Base-by-base conservation (phyloP, 2,797 vertebrate species). In the Buphagus erythrorhynchus region DNA sequence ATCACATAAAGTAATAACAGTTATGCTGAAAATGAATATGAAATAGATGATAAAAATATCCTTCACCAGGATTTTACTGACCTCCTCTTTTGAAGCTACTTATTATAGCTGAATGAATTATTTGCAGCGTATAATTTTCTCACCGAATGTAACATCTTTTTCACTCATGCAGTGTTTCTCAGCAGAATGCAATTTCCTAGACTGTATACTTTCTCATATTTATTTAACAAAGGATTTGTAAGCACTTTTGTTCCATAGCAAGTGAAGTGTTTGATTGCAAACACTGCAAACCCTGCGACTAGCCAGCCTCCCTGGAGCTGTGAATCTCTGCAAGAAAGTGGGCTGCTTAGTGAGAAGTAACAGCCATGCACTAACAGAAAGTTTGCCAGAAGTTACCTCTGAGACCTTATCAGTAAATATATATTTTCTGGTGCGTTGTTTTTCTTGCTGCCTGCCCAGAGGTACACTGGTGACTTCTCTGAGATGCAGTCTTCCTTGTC, bases 51-150 rank as follows among this genome's bases (percentile, higher is more conserved):
- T 95, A 95, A 95, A 97, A 95, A 93, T 94, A 95, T 90, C 93
- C 76, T 88, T 93, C 62, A 61, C 73, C 10, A 10, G 92, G 76
- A 78, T 95, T 97, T 95, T 93, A 95, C 88, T 95, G 96, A 95
- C 96, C 94, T 95, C 82, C 43, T 77, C 82, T 93, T 97, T 86
- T 66, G 85, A 95, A 92, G 86, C 88, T 94, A 81, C 92, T 94
- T 95, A 94, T 97, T 96, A 95, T 58, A 94, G 82, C 90, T 90
- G 90, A 96, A 94, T 93, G 90, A 94, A 90, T 95, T 96, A 93
- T 78, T 95, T 90, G 94, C 95, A 96, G 88, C 66, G 48, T 94
- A 42, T 93, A 62, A 96, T 95, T 96, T 95, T 93, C 95, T 93
- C 66, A 13, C 79, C 7, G 1, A 93, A 90, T 31, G 62, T 58